A percentile compares a stretch with the other conserved stretches of the same genome.
Conservation (phyloP, 2,797 vertebrate species). For the Amniataba percoides region DNA sequence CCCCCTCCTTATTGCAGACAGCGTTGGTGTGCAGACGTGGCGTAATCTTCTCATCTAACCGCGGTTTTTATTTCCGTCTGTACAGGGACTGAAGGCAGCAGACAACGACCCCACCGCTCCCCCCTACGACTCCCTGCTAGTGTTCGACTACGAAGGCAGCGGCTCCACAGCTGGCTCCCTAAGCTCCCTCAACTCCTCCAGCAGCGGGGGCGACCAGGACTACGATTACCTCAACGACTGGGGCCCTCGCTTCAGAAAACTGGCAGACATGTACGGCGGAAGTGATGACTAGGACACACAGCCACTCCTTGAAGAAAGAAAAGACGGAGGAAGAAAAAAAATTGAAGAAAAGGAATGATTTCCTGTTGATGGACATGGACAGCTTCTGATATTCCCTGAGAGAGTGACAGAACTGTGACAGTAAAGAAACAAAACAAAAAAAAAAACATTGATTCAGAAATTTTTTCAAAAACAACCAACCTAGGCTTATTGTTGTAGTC, state of each 20-base stretch:
- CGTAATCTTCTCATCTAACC: slow-evolving; percentile 65
- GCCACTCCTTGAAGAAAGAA: slow-evolving; percentile 48
- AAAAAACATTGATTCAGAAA: slow-evolving; percentile 78
- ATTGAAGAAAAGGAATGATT: slow-evolving; percentile 73
- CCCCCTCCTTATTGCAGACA: slow-evolving; percentile 30
- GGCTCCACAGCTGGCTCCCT: slow-evolving; percentile 97
- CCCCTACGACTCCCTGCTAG: slow-evolving; percentile 97
- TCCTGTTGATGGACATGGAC: slow-evolving; percentile 90
- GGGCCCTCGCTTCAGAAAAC: slow-evolving; percentile 98
- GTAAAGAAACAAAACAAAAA: slow-evolving; percentile 71
- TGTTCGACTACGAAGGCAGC: slow-evolving; percentile 98
- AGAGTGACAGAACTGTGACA: slow-evolving; percentile 85
- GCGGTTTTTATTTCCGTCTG: slow-evolving; percentile 49
- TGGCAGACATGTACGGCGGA: slow-evolving; percentile 99
- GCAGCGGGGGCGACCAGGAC: slow-evolving; percentile 98
- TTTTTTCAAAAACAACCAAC: slow-evolving; percentile 84
- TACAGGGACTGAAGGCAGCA: slow-evolving; percentile 96
- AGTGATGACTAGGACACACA: slow-evolving; percentile 89
- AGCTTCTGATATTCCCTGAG: slow-evolving; percentile 91
- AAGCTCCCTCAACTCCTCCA: slow-evolving; percentile 98
- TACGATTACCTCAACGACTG: slow-evolving; percentile 99
- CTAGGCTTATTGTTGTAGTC: slow-evolving; percentile 99
- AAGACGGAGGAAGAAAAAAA: slow-evolving; percentile 30
- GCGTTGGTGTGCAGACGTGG: slow-evolving; percentile 36
- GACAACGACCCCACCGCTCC: slow-evolving; percentile 98